Percentiles rank a stretch among this genome's conserved stretches.
Conservation (phyloP, 1,140 invertebrate genomes). For the Drosophila bifasciata region DNA sequence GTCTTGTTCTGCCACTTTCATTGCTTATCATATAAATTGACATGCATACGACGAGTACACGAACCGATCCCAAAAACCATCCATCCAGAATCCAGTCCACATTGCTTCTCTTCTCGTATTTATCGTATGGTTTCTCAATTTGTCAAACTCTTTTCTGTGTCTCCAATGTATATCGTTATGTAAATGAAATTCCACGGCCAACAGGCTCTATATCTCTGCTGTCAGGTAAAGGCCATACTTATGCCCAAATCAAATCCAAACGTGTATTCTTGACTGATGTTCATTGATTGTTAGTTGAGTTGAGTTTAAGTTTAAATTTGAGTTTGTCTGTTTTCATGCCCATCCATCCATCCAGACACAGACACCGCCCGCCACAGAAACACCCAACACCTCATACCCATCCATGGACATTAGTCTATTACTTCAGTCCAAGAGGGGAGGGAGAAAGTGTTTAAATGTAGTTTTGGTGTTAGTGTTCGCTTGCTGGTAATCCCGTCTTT, state of each 20-base stretch:
- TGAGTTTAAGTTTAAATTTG: conserved; percentile 55
- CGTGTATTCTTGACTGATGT: conserved; percentile 61
- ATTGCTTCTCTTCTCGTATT: conserved; percentile 46
- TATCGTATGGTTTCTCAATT: conserved; percentile 59
- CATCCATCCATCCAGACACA: conserved; percentile 6
- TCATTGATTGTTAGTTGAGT: conserved; percentile 76
- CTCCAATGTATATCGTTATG: conserved; percentile 38
- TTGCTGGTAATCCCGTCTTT: conserved; percentile 49
- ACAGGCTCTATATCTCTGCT: conserved; percentile 70
- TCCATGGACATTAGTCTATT: conserved; percentile 15
- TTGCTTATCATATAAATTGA: conserved; percentile 78
- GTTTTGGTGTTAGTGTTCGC: conserved; percentile 50
- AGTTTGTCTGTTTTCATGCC: conserved; percentile 71
- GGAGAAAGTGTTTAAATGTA: conserved; percentile 42
- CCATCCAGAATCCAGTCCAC: conserved; percentile 33
- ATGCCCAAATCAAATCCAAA: conserved; percentile 49
- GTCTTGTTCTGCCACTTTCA: conserved; percentile 29
- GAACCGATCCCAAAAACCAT: conserved; percentile 13
- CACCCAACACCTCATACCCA: conserved; percentile 15
- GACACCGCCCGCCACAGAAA: conserved; percentile 8
- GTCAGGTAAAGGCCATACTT: conserved; percentile 71
- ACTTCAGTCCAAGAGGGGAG: neutral
- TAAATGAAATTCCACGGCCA: conserved; percentile 50
- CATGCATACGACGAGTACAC: conserved; percentile 49
- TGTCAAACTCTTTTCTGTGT: conserved; percentile 69